These are phyloP conservation scores for Gephyroberyx darwinii DNA, from an alignment of 2,797 vertebrate species.

Conservation along the genomic window DNA sequence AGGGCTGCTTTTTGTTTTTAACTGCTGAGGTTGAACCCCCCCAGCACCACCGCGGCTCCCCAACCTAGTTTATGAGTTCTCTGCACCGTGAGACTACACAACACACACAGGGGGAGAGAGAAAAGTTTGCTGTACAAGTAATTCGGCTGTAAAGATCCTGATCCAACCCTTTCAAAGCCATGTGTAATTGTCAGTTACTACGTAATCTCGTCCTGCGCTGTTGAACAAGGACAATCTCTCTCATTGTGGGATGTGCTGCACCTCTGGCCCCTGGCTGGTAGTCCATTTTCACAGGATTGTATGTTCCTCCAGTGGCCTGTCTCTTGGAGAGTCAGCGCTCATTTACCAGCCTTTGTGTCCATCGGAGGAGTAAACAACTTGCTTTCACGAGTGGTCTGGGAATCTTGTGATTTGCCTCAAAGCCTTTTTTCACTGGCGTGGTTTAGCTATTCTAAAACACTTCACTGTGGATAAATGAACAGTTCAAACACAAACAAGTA, in stretches of 20 bases:
- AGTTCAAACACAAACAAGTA: neutral
- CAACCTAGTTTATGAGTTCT: slow-evolving; percentile 42
- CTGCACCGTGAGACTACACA: slow-evolving; percentile 32
- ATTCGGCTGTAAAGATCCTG: slow-evolving; percentile 38
- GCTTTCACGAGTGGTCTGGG: neutral
- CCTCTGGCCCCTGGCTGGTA: slow-evolving; percentile 37
- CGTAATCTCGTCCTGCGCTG: slow-evolving; percentile 40
- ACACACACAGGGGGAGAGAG: slow-evolving; percentile 24
- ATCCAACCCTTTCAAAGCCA: slow-evolving; percentile 30
- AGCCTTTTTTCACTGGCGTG: slow-evolving; percentile 7
- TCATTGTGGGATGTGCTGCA: slow-evolving; percentile 39
- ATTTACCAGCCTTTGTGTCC: slow-evolving; percentile 35
- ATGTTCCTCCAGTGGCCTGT: slow-evolving; percentile 23
- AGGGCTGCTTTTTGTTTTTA: slow-evolving; percentile 65
- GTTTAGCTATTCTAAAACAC: neutral
- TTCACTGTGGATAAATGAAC: neutral
- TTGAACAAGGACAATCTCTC: slow-evolving; percentile 51
- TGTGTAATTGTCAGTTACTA: slow-evolving; percentile 33
- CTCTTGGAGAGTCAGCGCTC: slow-evolving; percentile 15
- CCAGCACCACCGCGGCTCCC: slow-evolving; percentile 34
- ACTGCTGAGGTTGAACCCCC: slow-evolving; percentile 26
- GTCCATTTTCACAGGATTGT: slow-evolving; percentile 35
- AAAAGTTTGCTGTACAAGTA: slow-evolving; percentile 32
- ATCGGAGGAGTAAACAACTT: slow-evolving; percentile 38
- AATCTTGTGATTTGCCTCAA: slow-evolving; percentile 27